A percentile compares a stretch with the other conserved stretches of the same genome.
These are phyloP conservation scores for Drosophila mayri DNA, from an alignment of 1,140 invertebrate species.

Conservation along the genomic window DNA sequence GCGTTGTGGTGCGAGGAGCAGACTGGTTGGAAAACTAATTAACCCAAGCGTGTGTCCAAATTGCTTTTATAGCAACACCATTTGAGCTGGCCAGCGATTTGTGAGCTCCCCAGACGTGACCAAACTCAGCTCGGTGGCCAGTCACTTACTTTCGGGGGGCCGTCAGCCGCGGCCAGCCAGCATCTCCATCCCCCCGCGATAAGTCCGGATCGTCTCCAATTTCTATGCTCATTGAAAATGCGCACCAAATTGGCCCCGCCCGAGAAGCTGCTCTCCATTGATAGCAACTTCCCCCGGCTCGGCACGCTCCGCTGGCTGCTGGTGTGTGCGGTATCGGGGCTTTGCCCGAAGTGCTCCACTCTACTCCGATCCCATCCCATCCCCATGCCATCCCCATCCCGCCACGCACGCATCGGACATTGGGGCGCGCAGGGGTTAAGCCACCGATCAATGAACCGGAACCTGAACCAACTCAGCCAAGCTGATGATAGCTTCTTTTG, in stretches of 20 bases:
- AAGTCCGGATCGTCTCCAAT: conserved; percentile 61
- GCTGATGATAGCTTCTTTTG: background rate
- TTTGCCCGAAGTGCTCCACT: conserved; percentile 56
- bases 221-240: conserved; percentile 72
- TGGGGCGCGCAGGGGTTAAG: conserved; percentile 4
- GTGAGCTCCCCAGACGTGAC: conserved; percentile 76
- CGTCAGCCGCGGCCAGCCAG: conserved; percentile 27
- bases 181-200: conserved; percentile 44
- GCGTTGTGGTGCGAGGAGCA: conserved; percentile 63
- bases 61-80: conserved; percentile 80
- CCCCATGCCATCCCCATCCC: conserved; percentile 10
- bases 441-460: conserved; percentile 57
- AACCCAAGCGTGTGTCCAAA: conserved; percentile 74
- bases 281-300: conserved; percentile 68
- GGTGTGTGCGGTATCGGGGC: conserved; percentile 71
- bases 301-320: conserved; percentile 63
- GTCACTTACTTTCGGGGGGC: conserved; percentile 64
- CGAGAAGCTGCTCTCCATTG: conserved; percentile 58
- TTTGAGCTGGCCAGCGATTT: conserved; percentile 69
- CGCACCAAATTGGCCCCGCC: conserved; percentile 59
- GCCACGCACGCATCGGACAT: conserved; percentile 31
- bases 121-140: conserved; percentile 52
- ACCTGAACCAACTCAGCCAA: background rate
- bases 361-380: conserved; percentile 18
- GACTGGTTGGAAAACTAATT: conserved; percentile 74